Conservation (phyloP, 2,888 invertebrate species). For the Chrysolina haemoptera region DNA sequence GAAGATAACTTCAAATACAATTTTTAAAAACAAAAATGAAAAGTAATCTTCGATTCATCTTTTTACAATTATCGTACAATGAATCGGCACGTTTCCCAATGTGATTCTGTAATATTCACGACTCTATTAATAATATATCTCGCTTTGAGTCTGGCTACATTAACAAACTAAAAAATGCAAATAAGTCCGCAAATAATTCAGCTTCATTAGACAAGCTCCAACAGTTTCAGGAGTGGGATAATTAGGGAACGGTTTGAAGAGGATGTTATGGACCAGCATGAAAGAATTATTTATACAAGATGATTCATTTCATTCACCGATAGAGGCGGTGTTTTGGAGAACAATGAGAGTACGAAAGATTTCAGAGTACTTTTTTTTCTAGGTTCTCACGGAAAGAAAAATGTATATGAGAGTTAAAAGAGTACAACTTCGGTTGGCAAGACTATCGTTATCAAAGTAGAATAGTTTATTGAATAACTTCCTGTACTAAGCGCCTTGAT, state of each 20-base stretch:
- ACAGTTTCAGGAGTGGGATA: conserved; percentile 10
- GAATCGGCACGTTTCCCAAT: not conserved
- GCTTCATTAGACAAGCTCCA: conserved; percentile 44
- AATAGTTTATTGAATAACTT: not conserved
- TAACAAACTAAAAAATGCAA: conserved; percentile 52
- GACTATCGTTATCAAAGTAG: too few relatives aligned
- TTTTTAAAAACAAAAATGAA: too few relatives aligned
- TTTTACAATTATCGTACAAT: too few relatives aligned
- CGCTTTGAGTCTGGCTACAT: not conserved
- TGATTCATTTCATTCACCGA: too few relatives aligned
- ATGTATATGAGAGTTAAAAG: too few relatives aligned
- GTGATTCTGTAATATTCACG: not conserved
- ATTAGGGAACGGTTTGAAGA: not conserved
- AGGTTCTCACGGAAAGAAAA: not conserved
- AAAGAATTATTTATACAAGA: not conserved
- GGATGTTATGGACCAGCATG: not conserved
- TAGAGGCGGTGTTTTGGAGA: too few relatives aligned
- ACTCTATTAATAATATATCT: conserved; percentile 8
- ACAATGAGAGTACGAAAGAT: too few relatives aligned
- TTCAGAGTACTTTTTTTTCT: not conserved
- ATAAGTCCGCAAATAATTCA: conserved; percentile 52
- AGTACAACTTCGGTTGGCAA: too few relatives aligned
- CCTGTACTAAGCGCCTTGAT: not conserved
- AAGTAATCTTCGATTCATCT: too few relatives aligned
- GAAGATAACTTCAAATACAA: too few relatives aligned